Evolutionary conservation across 2,797 vertebrate species (phyloP).

Genomic region (Amniataba percoides): DNA sequence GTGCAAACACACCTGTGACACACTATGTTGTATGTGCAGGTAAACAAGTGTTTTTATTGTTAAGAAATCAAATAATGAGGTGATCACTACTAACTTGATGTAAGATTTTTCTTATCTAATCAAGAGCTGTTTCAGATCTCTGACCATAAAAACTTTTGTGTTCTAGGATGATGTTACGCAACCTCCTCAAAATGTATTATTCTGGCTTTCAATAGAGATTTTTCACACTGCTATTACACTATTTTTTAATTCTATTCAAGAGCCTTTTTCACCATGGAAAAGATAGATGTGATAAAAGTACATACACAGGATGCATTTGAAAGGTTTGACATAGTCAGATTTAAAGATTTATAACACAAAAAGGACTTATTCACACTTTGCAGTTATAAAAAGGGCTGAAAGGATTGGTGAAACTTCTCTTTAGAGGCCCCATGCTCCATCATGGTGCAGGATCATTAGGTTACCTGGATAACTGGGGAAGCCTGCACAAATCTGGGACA

Average conservation of each 20-base stretch:
- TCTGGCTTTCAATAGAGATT: neutral
- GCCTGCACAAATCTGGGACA: neutral
- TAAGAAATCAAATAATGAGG: neutral
- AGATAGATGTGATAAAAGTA: neutral
- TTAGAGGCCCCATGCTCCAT: neutral
- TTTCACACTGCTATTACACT: neutral
- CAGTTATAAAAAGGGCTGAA: neutral
- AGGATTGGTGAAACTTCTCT: no score
- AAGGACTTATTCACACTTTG: neutral
- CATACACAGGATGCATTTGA: neutral
- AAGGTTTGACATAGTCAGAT: neutral
- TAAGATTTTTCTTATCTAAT: neutral
- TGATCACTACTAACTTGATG: neutral
- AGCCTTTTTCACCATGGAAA: neutral
- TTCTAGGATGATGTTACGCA: neutral
- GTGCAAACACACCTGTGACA: constrained; percentile 6
- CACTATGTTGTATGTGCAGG: no score
- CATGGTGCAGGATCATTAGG: neutral
- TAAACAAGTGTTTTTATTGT: neutral
- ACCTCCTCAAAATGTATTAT: neutral
- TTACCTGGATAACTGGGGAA: neutral
- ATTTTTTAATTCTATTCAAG: neutral
- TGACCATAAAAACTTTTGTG: neutral
- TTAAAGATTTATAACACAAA: neutral
- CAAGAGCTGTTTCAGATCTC: neutral